Evolutionary conservation across 2,888 invertebrate species (phyloP), one percentile per base, ranked within the genome.

Genomic region (Patella caerulea): DNA sequence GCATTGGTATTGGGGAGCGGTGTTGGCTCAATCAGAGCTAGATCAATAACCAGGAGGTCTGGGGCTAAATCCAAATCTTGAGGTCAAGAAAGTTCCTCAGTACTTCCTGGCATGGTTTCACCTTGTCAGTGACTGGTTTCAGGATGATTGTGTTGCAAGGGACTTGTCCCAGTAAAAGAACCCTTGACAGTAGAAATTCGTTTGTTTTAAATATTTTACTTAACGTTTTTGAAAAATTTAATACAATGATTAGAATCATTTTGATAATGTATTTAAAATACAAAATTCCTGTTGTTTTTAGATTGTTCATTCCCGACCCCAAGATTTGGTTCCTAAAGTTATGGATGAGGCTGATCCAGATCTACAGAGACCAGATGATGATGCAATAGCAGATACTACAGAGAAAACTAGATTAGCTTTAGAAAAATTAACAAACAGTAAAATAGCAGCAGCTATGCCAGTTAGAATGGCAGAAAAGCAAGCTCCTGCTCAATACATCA

Each of bases 371-470:
- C 99, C 99, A 0, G 93, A 94, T 77, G 95, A 95, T 9, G 99
- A 99, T 72, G 95, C 95, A 77, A 94, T 98, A 2, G 94, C 95
- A 75, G 97, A 92, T 84, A 95, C 95, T 0, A 98, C 98, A 0
- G 98, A 98, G 91, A 95, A 95, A 89, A 99, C 98, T 0, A 94
- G 96, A 73, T 93, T 93, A 79, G 98, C 98, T 0, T 91, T 99
- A 45, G 97, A 98, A 91, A 97, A 96, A 89, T 93, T 99, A 70
- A 92, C 92, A 0, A 84, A 87, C 88, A 93, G 93, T 2, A 98
- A 98, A 92, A 97, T 99, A 84, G 96, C 97, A 0, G 98, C 99
- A 0, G 98, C 99, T 0, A 95, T 99, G 95, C 99, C 99, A 0
- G 98, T 98, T 0, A 94, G 98, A 82, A 96, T 97, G 90, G 98